A percentile compares a stretch with the other conserved stretches of the same genome.
These are phyloP conservation scores for Podarcis siculus DNA, from an alignment of 2,797 vertebrate genomes.

Conservation along the genomic window DNA sequence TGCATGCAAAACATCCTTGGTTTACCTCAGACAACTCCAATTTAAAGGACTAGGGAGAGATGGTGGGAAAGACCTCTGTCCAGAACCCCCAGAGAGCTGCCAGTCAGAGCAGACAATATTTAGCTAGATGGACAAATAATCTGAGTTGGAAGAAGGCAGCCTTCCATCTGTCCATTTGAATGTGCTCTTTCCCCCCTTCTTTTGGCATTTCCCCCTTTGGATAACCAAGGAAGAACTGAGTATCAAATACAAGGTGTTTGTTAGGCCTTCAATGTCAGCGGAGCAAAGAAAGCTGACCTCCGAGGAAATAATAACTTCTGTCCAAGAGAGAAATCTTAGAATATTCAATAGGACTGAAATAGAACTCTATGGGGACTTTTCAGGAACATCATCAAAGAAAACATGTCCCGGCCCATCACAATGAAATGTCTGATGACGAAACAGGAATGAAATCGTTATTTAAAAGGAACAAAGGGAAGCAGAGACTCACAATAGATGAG, in stretches of 20 bases:
- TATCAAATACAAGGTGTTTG: not conserved
- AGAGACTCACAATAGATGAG: not conserved
- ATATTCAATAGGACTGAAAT: constrained; percentile 39
- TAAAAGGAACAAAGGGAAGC: not conserved
- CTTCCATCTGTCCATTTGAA: not conserved
- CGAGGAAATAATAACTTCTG: constrained; percentile 21
- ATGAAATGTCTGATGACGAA: constrained; percentile 43
- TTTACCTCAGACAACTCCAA: not conserved
- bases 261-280: not conserved
- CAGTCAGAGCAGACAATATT: not conserved
- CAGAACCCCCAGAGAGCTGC: not conserved
- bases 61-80: not conserved
- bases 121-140: not conserved
- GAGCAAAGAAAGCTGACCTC: constrained; percentile 12
- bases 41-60: not conserved
- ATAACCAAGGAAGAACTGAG: not conserved
- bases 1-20: not conserved
- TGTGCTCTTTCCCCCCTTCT: too few relatives aligned
- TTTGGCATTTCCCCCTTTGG: not conserved
- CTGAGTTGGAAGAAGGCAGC: not conserved
- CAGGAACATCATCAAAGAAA: constrained; percentile 46
- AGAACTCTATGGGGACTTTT: constrained; percentile 39
- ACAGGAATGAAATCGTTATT: constrained; percentile 37
- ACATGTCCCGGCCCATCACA: constrained; percentile 12
- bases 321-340: constrained; percentile 23